These are phyloP conservation scores for Hermetia illucens DNA, from an alignment of 1,140 invertebrate genomes.

Conservation along the genomic window DNA sequence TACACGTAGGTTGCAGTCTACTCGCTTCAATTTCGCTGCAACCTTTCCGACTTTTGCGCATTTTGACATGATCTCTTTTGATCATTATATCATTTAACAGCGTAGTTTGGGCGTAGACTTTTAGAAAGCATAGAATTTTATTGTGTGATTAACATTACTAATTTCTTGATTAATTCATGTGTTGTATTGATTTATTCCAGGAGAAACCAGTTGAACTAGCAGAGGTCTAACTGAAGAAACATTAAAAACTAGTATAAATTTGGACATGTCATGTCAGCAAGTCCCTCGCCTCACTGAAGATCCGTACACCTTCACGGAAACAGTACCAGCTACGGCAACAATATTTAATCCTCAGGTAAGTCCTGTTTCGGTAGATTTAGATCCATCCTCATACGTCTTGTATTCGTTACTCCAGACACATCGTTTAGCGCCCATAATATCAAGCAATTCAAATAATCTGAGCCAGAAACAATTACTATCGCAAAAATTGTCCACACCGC, in stretches of 20 bases:
- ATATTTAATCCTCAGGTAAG: constrained; percentile 29
- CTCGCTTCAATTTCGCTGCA: too few relatives aligned
- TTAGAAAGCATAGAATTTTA: too few relatives aligned
- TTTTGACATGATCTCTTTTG: too few relatives aligned
- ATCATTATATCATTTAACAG: too few relatives aligned
- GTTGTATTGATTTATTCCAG: too few relatives aligned
- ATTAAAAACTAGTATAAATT: constrained; percentile 10
- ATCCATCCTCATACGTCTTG: background rate
- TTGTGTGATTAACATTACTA: too few relatives aligned
- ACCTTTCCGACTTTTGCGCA: too few relatives aligned
- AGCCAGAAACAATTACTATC: background rate
- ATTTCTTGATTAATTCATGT: too few relatives aligned
- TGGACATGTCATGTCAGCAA: constrained; percentile 32
- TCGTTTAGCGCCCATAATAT: background rate
- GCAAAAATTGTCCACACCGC: background rate
- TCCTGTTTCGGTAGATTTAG: background rate
- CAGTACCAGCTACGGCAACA: constrained; percentile 24
- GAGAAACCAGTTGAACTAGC: too few relatives aligned
- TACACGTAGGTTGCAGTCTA: too few relatives aligned
- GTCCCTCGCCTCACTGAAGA: constrained; percentile 27
- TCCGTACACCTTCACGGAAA: constrained; percentile 31
- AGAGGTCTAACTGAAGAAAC: constrained; percentile 3
- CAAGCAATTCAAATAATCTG: background rate
- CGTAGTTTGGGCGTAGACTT: too few relatives aligned
- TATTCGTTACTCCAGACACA: background rate